phyloP scores from a whole-genome alignment of 2,113 vertebrate genomes.

The Ammodytes dubius region DNA sequence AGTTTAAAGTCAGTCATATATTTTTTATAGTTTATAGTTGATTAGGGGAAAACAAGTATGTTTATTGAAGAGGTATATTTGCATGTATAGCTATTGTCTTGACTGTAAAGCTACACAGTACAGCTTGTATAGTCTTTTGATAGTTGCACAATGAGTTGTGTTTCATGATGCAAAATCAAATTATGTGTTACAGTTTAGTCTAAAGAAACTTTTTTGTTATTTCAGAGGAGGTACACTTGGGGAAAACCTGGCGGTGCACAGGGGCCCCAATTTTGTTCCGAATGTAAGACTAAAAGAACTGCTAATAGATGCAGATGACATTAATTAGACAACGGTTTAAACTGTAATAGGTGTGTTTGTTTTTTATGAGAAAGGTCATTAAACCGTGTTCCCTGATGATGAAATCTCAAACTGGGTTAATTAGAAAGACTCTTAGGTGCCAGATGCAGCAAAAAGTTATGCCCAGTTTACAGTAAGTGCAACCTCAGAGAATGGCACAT shows the following conservation, averaged over 20 bases:
- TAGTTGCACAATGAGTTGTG: background rate
- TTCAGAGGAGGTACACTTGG: background rate
- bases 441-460: background rate
- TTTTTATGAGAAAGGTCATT: constrained; percentile 36
- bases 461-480: background rate
- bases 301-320: constrained; percentile 20
- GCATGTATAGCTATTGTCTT: background rate
- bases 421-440: constrained; percentile 10
- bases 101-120: background rate
- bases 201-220: background rate
- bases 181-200: background rate
- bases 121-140: background rate
- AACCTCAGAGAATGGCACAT: background rate
- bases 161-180: background rate
- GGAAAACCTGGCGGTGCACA: background rate
- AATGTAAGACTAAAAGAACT: background rate
- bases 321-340: constrained; percentile 22
- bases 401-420: constrained; percentile 19
- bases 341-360: constrained; percentile 30
- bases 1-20: background rate
- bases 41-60: background rate
- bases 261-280: background rate
- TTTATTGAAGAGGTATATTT: background rate
- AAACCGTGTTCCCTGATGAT: constrained; percentile 15
- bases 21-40: constrained; percentile 4